A percentile compares a stretch with the other conserved stretches of the same genome.
Conservation (phyloP, 2,888 invertebrate species). For the Acanthococcus lagerstroemiae region DNA sequence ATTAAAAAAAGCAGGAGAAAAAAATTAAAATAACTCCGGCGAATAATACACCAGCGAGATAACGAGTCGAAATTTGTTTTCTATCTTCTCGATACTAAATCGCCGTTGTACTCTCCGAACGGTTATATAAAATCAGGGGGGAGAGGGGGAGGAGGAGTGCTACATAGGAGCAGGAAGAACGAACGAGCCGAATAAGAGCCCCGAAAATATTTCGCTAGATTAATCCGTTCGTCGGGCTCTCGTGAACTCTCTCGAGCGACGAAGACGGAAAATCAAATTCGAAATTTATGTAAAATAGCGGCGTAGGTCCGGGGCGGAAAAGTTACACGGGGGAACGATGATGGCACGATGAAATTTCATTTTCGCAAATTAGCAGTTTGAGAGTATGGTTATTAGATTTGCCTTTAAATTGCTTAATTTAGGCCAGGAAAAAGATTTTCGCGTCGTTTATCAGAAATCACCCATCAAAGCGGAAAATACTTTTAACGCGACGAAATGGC, state of each 20-base stretch:
- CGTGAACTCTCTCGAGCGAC: not conserved
- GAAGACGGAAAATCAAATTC: constrained; percentile 4
- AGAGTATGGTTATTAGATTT: constrained; percentile 28
- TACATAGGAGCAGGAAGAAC: no score
- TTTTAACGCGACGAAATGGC: no score
- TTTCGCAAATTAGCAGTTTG: constrained; percentile 28
- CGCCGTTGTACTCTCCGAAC: no score
- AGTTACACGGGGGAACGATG: not conserved
- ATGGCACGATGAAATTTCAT: constrained; percentile 21
- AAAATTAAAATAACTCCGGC: no score
- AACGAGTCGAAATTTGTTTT: no score
- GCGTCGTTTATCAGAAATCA: constrained; percentile 26
- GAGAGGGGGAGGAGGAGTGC: no score
- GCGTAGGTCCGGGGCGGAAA: not conserved
- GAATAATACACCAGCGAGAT: no score
- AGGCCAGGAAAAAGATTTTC: constrained; percentile 26
- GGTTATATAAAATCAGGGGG: no score
- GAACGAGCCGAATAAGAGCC: no score
- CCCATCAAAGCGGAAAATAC: constrained; percentile 23
- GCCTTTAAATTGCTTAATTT: constrained; percentile 28
- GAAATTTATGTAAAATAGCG: constrained; percentile 21
- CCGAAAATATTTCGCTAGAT: not conserved
- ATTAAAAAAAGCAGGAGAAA: no score
- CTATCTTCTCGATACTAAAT: no score
- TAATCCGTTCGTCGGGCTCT: no score